Conservation (phyloP, 2,113 vertebrate genomes). For the Mustela nigripes region DNA sequence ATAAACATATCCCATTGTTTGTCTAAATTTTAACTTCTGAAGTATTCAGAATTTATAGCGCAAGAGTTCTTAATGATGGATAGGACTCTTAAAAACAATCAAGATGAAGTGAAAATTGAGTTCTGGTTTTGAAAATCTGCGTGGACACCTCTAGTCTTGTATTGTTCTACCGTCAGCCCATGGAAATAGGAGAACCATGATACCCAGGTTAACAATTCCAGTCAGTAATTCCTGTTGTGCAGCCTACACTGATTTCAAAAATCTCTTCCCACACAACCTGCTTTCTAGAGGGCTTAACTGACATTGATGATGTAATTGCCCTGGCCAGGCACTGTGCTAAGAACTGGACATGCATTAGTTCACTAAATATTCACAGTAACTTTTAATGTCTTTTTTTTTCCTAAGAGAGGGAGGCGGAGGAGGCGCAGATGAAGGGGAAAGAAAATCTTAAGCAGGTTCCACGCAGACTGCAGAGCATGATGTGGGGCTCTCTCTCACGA, state of each 20-base stretch:
- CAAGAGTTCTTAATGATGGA: neutral
- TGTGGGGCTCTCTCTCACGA: too few species aligned
- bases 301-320: neutral
- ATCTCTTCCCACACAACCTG: neutral
- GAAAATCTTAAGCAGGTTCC: too few species aligned
- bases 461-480: too few species aligned
- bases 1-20: conserved; percentile 10
- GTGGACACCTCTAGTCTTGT: neutral
- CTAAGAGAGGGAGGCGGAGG: neutral
- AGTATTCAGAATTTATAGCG: neutral
- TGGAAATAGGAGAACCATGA: neutral
- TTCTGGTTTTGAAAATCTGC: neutral
- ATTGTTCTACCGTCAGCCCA: neutral
- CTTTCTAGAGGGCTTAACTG: neutral
- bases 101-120: neutral
- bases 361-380: neutral
- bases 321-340: neutral
- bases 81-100: neutral
- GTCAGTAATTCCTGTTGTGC: neutral
- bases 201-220: neutral
- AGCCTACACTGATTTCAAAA: neutral
- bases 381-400: neutral
- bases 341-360: neutral
- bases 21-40: neutral
- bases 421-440: neutral